A percentile compares a stretch with the other conserved stretches of the same genome.
Conservation (phyloP, 2,888 invertebrate species). For the Tetanocera ferruginea region DNA sequence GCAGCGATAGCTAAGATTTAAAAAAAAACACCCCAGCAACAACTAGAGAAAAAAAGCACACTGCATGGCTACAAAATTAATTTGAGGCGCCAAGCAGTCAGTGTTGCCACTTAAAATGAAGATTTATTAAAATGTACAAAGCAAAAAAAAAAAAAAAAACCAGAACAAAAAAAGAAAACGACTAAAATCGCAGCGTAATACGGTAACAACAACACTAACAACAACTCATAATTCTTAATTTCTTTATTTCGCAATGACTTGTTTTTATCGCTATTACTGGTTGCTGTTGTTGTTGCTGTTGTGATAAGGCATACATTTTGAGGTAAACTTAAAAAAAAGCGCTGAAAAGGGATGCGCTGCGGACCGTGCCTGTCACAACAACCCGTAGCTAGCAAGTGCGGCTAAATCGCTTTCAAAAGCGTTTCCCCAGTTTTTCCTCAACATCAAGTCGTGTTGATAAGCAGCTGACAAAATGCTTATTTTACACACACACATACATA, state of each 20-base stretch:
- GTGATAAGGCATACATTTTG: background rate
- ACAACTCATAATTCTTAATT: background rate
- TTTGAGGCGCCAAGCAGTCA: background rate
- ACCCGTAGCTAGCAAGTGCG: too few species aligned
- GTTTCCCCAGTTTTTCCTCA: too few species aligned
- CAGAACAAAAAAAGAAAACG: background rate
- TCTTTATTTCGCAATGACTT: background rate
- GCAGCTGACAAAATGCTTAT: too few species aligned
- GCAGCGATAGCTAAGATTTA: background rate
- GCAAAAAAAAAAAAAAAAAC: background rate
- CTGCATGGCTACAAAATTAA: background rate
- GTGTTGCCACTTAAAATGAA: conserved; percentile 16
- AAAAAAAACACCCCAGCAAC: background rate
- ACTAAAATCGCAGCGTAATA: background rate
- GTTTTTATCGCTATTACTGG: too few species aligned
- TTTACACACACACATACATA: too few species aligned
- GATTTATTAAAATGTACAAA: conserved; percentile 4
- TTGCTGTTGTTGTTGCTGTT: too few species aligned
- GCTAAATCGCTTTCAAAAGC: too few species aligned
- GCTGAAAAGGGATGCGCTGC: too few species aligned
- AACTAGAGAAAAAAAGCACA: background rate
- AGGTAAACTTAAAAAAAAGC: too few species aligned
- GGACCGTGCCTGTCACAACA: too few species aligned
- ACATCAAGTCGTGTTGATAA: too few species aligned
- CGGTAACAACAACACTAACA: background rate